Evolutionary conservation across 2,113 vertebrate genomes (phyloP).

Genomic region (Neomonachus schauinslandi): DNA sequence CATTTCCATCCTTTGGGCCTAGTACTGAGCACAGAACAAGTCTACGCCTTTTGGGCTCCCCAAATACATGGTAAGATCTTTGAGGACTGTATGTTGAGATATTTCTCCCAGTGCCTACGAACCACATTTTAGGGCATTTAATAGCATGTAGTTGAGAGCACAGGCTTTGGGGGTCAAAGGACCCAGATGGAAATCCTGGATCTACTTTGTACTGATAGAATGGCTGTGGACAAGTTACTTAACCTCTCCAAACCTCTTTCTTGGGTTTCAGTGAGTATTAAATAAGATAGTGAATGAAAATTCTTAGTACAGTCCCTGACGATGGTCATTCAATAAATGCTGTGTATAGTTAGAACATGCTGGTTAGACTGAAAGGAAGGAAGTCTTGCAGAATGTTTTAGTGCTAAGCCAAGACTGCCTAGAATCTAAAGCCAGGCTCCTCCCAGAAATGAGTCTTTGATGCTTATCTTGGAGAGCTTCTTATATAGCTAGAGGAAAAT

Average conservation of each 20-base stretch:
- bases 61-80: not conserved
- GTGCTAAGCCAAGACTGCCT: not conserved
- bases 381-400: slow-evolving; percentile 25
- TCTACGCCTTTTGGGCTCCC: not conserved
- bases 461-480: not conserved
- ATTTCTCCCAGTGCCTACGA: not conserved
- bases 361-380: not conserved
- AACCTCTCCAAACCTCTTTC: not conserved
- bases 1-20: not conserved
- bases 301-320: not conserved
- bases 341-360: not conserved
- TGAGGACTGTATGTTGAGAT: not conserved
- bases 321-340: not conserved
- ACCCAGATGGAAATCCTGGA: not conserved
- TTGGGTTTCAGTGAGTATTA: not conserved
- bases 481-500: not conserved
- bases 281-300: slow-evolving; percentile 5
- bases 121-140: not conserved
- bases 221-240: not conserved
- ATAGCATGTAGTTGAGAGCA: not conserved
- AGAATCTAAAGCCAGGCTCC: not conserved
- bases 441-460: not conserved
- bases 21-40: not conserved
- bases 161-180: not conserved
- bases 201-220: not conserved